Base-by-base conservation (phyloP, 2,888 invertebrate species). In the Patella ulyssiponensis region DNA sequence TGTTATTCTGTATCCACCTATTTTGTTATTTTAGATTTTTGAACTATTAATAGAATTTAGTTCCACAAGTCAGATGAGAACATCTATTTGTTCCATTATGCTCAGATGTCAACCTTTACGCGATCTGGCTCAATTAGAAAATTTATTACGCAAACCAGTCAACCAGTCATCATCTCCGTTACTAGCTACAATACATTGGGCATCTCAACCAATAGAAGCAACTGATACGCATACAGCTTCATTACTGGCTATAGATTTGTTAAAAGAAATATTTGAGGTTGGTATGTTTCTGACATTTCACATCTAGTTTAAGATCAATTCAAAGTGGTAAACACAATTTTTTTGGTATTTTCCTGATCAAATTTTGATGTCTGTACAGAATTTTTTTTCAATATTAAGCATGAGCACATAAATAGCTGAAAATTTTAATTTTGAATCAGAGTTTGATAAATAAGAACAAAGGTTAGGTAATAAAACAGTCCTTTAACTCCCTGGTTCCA, bases 181-280 rank as follows among this genome's bases (percentile, higher is more conserved):
- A 51, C 81, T 88, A 51, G 86, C 88, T 27, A 83, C 88, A 4
- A 79, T 88, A 7, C 86, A 88, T 81, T 90, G 90, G 80, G 91
- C 91, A 0, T 77, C 83, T 3, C 86, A 90, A 78, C 79, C 86
- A 1, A 79, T 87, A 1, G 89, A 91, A 53, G 77, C 83, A n/a
- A 83, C 86, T 71, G 81, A 84, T 64, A 64, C 20, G 3, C 64
- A 64, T 69, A 82, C 79, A 56, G 83, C 87, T 23, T 84, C 88
- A 11, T 80, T 88, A 33, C 80, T 81, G 17, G 89, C 91, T 20
- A 82, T 89, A 51, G 87, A 90, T 20, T 85, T 90, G 17, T 81
- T 89, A 20, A 79, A 74, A 69, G 84, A 86, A 58, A 78, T 86
- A 23, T 85, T 83, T 73, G 84, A 86, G 84, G 87, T 87, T 74